Conservation (phyloP, 1,140 invertebrate genomes). For the Ips nitidus region DNA sequence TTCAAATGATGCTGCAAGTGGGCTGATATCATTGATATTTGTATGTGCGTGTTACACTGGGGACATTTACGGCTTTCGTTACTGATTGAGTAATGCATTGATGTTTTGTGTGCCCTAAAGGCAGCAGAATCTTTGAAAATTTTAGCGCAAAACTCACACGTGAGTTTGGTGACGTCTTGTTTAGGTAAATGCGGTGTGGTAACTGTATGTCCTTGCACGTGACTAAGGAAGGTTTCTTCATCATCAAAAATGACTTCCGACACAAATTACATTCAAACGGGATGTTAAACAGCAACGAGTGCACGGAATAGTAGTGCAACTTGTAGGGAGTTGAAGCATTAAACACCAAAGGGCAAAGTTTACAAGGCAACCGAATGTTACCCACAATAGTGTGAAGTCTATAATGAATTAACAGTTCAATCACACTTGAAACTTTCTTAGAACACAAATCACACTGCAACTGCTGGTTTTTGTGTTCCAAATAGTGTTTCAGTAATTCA, state of each 20-base stretch:
- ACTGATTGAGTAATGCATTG: not conserved
- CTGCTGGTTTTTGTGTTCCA: conserved; percentile 1
- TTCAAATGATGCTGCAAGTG: conserved; percentile 7
- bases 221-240: conserved; percentile 11
- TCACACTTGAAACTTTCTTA: not conserved
- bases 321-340: conserved; percentile 1
- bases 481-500: conserved; percentile 7
- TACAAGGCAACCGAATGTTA: conserved; percentile 10
- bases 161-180: conserved; percentile 5
- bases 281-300: conserved; percentile 3
- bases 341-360: conserved; percentile 4
- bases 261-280: conserved; percentile 19
- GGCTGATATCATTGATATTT: not conserved
- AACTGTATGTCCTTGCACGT: conserved; percentile 15
- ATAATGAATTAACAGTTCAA: conserved; percentile 10
- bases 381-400: conserved; percentile 14
- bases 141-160: conserved; percentile 23
- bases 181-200: not conserved
- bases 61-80: conserved; percentile 4
- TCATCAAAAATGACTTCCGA: conserved; percentile 6
- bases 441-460: conserved; percentile 15
- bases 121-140: conserved; percentile 1
- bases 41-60: conserved; percentile 2
- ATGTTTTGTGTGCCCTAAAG: conserved; percentile 7
- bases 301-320: conserved; percentile 12